Conservation (phyloP, 2,113 vertebrate genomes). For the Odontophorus gujanensis region DNA sequence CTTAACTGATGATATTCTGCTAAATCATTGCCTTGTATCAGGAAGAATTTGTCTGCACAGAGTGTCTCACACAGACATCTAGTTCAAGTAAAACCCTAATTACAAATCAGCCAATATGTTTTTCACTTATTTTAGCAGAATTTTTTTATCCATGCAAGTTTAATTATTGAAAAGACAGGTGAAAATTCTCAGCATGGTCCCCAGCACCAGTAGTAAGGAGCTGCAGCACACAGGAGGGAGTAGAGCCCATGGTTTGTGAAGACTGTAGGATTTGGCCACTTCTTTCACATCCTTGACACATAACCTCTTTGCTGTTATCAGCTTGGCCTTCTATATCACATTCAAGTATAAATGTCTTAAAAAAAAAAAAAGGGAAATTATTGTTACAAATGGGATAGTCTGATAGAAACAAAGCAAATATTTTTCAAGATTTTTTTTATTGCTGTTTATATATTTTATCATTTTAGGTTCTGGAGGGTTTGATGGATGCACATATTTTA, state of each 20-base stretch:
- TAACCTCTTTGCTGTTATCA: not conserved
- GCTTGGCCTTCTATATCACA: not conserved
- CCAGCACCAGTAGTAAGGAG: fast-evolving
- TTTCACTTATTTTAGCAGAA: not conserved
- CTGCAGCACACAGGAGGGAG: fast-evolving
- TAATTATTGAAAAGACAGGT: not conserved
- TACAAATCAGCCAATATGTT: not conserved
- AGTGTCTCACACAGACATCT: not conserved
- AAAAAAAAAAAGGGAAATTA: not conserved
- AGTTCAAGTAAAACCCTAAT: not conserved
- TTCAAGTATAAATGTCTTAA: not conserved
- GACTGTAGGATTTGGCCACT: not conserved
- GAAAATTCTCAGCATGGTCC: not conserved
- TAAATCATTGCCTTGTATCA: not conserved
- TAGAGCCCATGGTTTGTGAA: fast-evolving
- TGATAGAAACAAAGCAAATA: not conserved
- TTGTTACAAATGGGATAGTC: not conserved
- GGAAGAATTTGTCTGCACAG: not conserved
- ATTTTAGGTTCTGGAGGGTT: not conserved
- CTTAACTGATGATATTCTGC: fast-evolving
- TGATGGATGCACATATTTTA: not conserved
- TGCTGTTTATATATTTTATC: not conserved
- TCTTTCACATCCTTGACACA: not conserved
- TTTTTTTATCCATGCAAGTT: not conserved
- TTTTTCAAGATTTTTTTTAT: not conserved